Evolutionary conservation across 2,113 vertebrate genomes (phyloP), one percentile per base, ranked within the genome.

Genomic region (Bucco capensis): DNA sequence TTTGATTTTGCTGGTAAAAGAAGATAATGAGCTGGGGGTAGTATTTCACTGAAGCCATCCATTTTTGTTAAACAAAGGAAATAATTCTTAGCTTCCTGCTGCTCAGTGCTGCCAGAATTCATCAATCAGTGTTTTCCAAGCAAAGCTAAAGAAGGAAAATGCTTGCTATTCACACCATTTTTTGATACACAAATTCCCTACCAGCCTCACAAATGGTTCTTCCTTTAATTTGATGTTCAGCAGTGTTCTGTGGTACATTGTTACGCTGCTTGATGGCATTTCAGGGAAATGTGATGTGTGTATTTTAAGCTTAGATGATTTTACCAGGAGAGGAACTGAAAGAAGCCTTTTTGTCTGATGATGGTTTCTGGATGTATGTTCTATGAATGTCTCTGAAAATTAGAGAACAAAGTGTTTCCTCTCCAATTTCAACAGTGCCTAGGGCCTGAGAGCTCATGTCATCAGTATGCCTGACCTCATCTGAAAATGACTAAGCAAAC

Each of bases 401-500:
- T 50, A 62, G 49, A 83, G 78, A 88, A 57, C 62, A 79, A 91
- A 94, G 88, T 70, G 13, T 65, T 94, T 94, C 58, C 57, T 75
- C 66, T 78, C 30, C 35, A 25, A 25, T 22, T n/a, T 79, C 21
- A 89, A 22, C 1, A 2, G 5, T 71, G 71, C 62, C 73, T 28
- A 58, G 64, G 85, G 46, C 40, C 75, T 65, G 14, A 5, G 58
- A 65, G 47, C 51, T 62, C 61, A 27, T 13, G 70, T 30, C 31
- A 47, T 46, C 46, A 21, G 37, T 10, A 49, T 53, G 46, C 37
- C 40, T 85, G 75, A 88, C 31, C 50, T 87, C 85, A 54, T 72
- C 67, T 85, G 33, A 40, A 87, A 89, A 92, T 88, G 78, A 92
- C 66, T 87, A 57, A 94, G 75, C 62, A 91, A 85, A 67, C 50